Percentiles rank a stretch among this genome's conserved stretches.
Evolutionary conservation across 2,113 vertebrate species (phyloP).

Genomic region (Rhinolophus sinicus): DNA sequence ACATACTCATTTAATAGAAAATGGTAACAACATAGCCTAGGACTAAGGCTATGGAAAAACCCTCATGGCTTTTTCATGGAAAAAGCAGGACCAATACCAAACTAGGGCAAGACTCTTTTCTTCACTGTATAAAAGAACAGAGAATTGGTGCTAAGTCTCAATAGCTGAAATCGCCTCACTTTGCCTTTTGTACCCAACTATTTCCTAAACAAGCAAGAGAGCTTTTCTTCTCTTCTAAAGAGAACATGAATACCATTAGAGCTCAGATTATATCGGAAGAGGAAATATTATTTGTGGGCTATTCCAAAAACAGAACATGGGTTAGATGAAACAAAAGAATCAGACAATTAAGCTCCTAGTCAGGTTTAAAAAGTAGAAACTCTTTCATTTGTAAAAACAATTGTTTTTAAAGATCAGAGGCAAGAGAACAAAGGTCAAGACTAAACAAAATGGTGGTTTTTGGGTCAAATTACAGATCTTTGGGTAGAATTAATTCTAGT

Average conservation of each 20-base stretch:
- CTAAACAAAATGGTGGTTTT: background rate
- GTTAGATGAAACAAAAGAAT: background rate
- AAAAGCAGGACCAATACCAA: constrained; percentile 12
- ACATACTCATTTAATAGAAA: background rate
- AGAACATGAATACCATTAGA: background rate
- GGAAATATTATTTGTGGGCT: background rate
- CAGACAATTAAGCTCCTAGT: background rate
- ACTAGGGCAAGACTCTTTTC: constrained; percentile 34
- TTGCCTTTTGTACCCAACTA: background rate
- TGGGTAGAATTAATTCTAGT: background rate
- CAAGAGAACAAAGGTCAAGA: constrained; percentile 15
- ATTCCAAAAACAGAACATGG: constrained; percentile 8
- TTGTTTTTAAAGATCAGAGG: background rate
- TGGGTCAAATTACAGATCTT: background rate
- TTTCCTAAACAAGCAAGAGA: constrained; percentile 20
- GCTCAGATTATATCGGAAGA: background rate
- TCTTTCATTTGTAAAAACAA: constrained; percentile 11
- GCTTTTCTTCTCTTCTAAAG: background rate
- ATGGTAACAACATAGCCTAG: background rate
- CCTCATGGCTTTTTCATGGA: background rate
- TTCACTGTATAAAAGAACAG: constrained; percentile 9
- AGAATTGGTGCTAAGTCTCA: background rate
- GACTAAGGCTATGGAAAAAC: background rate
- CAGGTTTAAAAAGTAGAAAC: background rate
- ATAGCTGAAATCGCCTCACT: background rate